A percentile compares a stretch with the other conserved stretches of the same genome.
These are phyloP conservation scores for Sipunculus nudus DNA, from an alignment of 2,888 invertebrate species.

Conservation along the genomic window DNA sequence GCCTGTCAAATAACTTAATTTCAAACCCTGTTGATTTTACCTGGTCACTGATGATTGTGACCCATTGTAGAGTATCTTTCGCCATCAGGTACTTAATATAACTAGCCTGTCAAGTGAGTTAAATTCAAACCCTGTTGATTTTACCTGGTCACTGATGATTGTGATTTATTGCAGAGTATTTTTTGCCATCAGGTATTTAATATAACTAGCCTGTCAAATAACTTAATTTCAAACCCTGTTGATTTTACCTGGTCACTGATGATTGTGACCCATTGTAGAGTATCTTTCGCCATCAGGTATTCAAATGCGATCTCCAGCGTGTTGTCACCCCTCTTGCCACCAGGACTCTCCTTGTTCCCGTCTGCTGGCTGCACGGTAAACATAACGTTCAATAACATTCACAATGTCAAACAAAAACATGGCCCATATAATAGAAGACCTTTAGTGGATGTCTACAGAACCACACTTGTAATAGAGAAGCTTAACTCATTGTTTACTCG, in stretches of 20 bases:
- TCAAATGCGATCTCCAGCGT: constrained; percentile 86
- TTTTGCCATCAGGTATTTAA: no score
- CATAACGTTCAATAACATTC: neutral
- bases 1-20: no score
- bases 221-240: neutral
- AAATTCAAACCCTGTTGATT: neutral
- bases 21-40: no score
- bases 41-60: no score
- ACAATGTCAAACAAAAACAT: no score
- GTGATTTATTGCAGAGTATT: neutral
- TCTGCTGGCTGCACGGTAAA: constrained; percentile 20
- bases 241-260: constrained; percentile 80
- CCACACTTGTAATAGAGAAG: no score
- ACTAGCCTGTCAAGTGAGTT: neutral
- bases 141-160: no score
- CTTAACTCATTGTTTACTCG: no score
- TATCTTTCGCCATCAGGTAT: constrained; percentile 90
- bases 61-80: neutral
- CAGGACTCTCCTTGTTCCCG: constrained; percentile 12
- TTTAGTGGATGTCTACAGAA: no score
- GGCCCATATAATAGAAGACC: no score
- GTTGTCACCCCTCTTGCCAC: neutral
- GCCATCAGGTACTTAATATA: no score
- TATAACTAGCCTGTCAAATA: neutral
- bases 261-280: constrained; percentile 92